Conservation (phyloP, 2,888 invertebrate genomes). For the Pediacus dermestoides region DNA sequence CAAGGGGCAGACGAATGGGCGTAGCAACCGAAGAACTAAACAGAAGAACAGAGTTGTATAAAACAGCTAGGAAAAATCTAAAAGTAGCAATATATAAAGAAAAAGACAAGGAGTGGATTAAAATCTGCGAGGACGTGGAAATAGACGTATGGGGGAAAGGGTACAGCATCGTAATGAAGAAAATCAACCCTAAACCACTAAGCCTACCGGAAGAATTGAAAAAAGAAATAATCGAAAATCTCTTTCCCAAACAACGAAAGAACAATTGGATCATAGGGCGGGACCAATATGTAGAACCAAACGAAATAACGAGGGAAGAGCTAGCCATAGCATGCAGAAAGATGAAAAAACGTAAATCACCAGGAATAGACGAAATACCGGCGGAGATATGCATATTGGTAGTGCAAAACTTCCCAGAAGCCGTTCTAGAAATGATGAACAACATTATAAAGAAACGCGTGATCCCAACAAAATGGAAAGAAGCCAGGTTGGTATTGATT, state of each 20-base stretch:
- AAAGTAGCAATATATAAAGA: no score
- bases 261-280: neutral
- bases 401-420: neutral
- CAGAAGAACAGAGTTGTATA: no score
- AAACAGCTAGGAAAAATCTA: no score
- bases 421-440: no score
- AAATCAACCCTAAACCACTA: conserved; percentile 1
- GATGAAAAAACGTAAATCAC: conserved; percentile 1
- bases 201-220: neutral
- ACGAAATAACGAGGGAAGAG: neutral
- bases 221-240: neutral
- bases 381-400: neutral
- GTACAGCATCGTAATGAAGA: conserved; percentile 12
- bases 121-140: conserved; percentile 16
- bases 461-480: conserved; percentile 13
- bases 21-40: no score
- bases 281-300: neutral
- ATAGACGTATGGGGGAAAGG: conserved; percentile 15
- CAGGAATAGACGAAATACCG: conserved; percentile 1
- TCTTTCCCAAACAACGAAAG: neutral
- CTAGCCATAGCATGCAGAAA: neutral
- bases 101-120: no score
- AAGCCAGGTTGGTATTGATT: conserved; percentile 9
- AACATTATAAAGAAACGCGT: no score
- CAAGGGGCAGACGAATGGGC: no score